phyloP scores from a whole-genome alignment of 2,888 invertebrate species.

The Trachelus stipa region DNA sequence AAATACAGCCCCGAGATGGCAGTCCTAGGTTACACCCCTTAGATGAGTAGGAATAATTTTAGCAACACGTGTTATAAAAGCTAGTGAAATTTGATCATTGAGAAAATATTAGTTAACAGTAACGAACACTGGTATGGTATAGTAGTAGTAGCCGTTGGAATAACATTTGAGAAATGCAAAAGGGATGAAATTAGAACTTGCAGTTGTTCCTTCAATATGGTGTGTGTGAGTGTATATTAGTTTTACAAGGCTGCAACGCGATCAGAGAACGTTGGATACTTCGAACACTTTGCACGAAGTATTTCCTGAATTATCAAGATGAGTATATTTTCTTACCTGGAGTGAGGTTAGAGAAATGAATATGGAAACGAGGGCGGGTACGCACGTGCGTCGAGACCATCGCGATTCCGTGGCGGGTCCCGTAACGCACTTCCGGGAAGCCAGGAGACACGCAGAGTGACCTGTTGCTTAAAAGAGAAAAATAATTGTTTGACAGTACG shows the following conservation, averaged over 20 bases:
- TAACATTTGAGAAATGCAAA: too few species aligned
- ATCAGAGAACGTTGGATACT: background rate
- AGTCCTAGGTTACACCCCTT: background rate
- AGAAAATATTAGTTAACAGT: background rate
- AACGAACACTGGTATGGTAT: background rate
- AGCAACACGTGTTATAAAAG: background rate
- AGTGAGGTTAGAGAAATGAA: background rate
- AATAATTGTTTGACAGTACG: constrained; percentile 25
- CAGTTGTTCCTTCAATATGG: too few species aligned
- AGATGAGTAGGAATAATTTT: background rate
- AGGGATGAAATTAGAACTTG: too few species aligned
- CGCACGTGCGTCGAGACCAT: background rate
- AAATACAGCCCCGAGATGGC: background rate
- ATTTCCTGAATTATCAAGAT: background rate
- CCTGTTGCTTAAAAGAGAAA: constrained; percentile 37
- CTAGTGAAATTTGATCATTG: background rate
- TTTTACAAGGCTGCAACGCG: background rate
- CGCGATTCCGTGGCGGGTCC: background rate
- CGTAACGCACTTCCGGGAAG: constrained; percentile 27
- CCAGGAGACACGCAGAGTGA: constrained; percentile 22
- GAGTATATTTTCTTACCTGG: background rate
- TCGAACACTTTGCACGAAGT: background rate
- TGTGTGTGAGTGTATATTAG: background rate
- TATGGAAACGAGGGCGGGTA: background rate
- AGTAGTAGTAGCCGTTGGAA: background rate